Percentiles rank a stretch among this genome's conserved stretches.
Evolutionary conservation across 1,140 invertebrate species (phyloP).

Genomic region (Heliconius melpomene): DNA sequence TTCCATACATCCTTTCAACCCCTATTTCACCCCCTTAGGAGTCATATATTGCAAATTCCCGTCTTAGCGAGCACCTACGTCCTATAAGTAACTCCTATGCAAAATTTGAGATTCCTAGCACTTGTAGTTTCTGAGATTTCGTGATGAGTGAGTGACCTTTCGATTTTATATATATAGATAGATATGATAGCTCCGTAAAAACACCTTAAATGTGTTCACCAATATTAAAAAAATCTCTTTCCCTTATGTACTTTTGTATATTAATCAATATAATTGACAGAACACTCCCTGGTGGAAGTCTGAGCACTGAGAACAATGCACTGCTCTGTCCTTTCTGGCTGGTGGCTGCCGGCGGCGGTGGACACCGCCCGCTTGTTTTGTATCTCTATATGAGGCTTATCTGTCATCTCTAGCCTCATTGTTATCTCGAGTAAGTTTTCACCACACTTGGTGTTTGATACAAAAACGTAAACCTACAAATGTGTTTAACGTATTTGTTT

Average conservation of each 20-base stretch:
- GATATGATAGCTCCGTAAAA: no score
- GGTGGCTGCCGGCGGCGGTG: not conserved
- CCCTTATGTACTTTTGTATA: not conserved
- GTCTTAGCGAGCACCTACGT: no score
- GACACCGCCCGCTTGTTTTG: not conserved
- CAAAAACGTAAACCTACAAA: not conserved
- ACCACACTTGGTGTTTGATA: not conserved
- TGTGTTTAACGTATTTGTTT: not conserved
- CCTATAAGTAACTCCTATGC: no score
- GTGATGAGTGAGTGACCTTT: no score
- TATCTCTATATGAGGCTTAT: not conserved
- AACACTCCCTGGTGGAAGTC: not conserved
- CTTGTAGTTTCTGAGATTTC: no score
- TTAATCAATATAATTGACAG: constrained; percentile 1
- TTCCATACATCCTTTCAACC: no score
- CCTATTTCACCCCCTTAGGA: no score
- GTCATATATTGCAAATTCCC: no score
- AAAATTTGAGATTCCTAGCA: no score
- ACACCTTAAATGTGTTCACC: not conserved
- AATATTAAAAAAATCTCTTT: not conserved
- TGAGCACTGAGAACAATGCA: not conserved
- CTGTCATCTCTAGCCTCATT: not conserved
- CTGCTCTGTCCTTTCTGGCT: not conserved
- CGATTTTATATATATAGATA: no score
- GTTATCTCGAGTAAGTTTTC: not conserved